phyloP scores from a whole-genome alignment of 2,888 invertebrate species.

The Drosophila fulvimacula region DNA sequence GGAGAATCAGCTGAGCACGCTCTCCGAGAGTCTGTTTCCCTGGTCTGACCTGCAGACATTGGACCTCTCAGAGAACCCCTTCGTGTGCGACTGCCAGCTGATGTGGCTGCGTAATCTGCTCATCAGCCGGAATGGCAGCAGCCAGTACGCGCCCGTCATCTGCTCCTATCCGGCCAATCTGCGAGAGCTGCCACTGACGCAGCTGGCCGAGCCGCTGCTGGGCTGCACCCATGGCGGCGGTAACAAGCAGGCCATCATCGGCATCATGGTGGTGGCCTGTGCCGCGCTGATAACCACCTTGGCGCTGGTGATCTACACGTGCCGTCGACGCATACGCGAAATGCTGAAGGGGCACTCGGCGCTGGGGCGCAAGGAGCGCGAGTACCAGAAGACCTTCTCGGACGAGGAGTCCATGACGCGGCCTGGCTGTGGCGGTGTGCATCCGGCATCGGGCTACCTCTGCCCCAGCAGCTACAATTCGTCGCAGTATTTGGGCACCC shows the following conservation, averaged over 20 bases:
- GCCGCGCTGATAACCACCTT: conserved; percentile 90
- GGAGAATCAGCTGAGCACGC: conserved; percentile 91
- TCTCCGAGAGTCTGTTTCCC: conserved; percentile 92
- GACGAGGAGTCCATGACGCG: conserved; percentile 91
- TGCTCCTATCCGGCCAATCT: conserved; percentile 91
- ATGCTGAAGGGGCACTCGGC: conserved; percentile 89
- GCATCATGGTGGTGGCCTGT: conserved; percentile 90
- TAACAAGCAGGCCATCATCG: conserved; percentile 91
- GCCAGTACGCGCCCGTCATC: conserved; percentile 85
- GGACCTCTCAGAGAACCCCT: conserved; percentile 93
- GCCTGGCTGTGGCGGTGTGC: conserved; percentile 82
- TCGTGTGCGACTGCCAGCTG: conserved; percentile 92
- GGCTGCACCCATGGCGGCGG: conserved; percentile 93
- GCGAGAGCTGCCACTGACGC: conserved; percentile 89
- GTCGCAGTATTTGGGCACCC: conserved; percentile 85
- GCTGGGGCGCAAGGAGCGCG: conserved; percentile 90
- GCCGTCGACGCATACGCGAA: conserved; percentile 91
- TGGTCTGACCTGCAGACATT: conserved; percentile 91
- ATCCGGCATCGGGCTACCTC: conserved; percentile 73
- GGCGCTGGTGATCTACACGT: conserved; percentile 91
- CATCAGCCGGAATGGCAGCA: conserved; percentile 80
- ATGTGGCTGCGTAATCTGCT: conserved; percentile 92
- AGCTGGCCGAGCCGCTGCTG: conserved; percentile 90
- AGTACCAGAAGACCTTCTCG: conserved; percentile 95
- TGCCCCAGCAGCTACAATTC: conserved; percentile 80